Conservation (phyloP, 1,140 invertebrate species). For the Orchestia grillus region DNA sequence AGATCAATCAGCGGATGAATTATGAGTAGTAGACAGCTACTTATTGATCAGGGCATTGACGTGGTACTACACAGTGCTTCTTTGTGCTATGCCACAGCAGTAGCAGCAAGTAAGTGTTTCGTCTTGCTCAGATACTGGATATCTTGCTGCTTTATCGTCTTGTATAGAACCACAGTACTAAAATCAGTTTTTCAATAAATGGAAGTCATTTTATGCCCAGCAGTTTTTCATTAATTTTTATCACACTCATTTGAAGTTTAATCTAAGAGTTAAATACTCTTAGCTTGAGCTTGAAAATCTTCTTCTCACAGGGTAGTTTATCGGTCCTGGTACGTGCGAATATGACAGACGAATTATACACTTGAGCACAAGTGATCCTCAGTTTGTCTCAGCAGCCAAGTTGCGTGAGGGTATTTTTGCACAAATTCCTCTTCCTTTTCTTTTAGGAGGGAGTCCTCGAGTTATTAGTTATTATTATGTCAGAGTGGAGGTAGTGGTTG, state of each 20-base stretch:
- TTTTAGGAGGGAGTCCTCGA: neutral
- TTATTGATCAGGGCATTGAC: neutral
- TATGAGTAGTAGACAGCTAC: neutral
- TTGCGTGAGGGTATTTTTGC: neutral
- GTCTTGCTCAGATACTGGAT: neutral
- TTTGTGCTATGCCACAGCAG: neutral
- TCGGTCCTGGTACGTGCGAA: neutral
- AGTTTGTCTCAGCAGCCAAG: neutral
- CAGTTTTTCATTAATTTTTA: neutral
- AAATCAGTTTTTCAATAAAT: neutral
- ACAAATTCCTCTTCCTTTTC: neutral
- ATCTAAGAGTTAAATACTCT: neutral
- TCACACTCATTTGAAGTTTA: neutral
- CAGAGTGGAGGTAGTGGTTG: neutral
- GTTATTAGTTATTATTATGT: constrained; percentile 3
- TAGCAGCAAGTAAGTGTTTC: neutral
- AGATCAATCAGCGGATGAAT: neutral
- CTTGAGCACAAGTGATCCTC: neutral
- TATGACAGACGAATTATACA: neutral
- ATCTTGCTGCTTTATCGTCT: neutral
- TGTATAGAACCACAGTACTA: neutral
- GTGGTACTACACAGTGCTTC: neutral
- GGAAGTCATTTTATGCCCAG: neutral
- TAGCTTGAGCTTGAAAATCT: neutral
- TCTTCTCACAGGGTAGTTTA: neutral